Percentiles rank a stretch among this genome's conserved stretches.
Evolutionary conservation across 2,113 vertebrate species (phyloP).

Genomic region (Sapayoa aenigma): DNA sequence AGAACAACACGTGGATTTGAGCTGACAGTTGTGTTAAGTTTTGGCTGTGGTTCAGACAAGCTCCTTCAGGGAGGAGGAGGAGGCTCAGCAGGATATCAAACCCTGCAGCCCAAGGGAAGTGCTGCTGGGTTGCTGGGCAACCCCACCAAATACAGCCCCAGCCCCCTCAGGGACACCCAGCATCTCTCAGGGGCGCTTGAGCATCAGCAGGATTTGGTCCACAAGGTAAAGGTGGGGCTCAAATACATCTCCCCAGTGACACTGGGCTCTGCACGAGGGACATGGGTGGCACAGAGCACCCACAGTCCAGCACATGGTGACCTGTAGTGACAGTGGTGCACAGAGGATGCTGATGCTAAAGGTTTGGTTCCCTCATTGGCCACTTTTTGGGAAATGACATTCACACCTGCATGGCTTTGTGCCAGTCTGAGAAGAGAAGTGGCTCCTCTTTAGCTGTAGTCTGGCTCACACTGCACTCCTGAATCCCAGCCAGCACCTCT

Average conservation of each 20-base stretch:
- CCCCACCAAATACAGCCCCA: not conserved
- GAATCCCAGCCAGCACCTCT: not conserved
- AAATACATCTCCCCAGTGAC: not conserved
- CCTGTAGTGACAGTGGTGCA: accelerated
- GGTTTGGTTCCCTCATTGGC: not conserved
- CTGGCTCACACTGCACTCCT: not conserved
- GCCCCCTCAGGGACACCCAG: not conserved
- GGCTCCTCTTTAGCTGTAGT: not conserved
- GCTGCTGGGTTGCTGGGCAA: not conserved
- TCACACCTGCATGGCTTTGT: not conserved
- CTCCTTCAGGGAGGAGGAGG: not conserved
- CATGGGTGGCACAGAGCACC: not conserved
- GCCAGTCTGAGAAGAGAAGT: not conserved
- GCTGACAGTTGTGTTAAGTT: conserved; percentile 1
- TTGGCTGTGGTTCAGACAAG: not conserved
- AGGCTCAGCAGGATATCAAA: not conserved
- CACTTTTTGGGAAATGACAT: not conserved
- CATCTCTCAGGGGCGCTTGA: accelerated
- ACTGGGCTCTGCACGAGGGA: accelerated
- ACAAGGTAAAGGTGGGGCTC: not conserved
- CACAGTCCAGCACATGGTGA: not conserved
- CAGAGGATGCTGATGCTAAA: not conserved
- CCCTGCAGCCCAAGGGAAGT: accelerated
- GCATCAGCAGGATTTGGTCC: accelerated
- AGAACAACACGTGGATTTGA: not conserved